phyloP scores from a whole-genome alignment of 2,797 vertebrate species.

The Trichosurus vulpecula region DNA sequence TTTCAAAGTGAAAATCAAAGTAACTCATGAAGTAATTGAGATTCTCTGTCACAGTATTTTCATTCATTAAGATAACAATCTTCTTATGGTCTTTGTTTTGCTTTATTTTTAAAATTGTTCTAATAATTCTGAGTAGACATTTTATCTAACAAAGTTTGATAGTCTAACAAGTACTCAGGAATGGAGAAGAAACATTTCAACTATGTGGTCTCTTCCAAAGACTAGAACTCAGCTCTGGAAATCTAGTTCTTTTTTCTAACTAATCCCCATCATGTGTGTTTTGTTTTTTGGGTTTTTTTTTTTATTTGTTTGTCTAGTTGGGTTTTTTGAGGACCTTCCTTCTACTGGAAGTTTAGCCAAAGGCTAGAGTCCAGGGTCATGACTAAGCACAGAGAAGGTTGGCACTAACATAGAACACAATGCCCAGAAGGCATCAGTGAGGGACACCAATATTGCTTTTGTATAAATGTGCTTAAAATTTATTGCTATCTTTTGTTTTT shows the following conservation, averaged over 20 bases:
- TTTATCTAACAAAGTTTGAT: not conserved
- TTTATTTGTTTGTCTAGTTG: no score
- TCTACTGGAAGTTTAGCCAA: not conserved
- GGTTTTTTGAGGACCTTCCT: not conserved
- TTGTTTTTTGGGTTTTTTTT: no score
- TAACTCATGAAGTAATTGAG: not conserved
- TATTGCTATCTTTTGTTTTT: not conserved
- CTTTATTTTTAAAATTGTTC: not conserved
- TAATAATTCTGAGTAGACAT: not conserved
- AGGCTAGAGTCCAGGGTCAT: not conserved
- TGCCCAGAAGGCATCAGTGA: not conserved
- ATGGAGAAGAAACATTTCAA: not conserved
- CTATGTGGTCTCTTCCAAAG: not conserved
- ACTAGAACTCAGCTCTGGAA: not conserved
- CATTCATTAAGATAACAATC: not conserved
- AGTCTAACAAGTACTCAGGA: not conserved
- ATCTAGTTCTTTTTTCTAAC: not conserved
- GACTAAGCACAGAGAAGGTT: not conserved
- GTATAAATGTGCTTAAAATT: not conserved
- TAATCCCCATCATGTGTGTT: not conserved
- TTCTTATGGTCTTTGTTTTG: not conserved
- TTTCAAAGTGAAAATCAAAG: not conserved
- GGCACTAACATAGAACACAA: not conserved
- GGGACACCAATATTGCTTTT: not conserved
- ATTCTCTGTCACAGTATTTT: not conserved